These are phyloP conservation scores for Steatocranus sp. DNA, from an alignment of 2,797 vertebrate genomes.

Conservation along the genomic window DNA sequence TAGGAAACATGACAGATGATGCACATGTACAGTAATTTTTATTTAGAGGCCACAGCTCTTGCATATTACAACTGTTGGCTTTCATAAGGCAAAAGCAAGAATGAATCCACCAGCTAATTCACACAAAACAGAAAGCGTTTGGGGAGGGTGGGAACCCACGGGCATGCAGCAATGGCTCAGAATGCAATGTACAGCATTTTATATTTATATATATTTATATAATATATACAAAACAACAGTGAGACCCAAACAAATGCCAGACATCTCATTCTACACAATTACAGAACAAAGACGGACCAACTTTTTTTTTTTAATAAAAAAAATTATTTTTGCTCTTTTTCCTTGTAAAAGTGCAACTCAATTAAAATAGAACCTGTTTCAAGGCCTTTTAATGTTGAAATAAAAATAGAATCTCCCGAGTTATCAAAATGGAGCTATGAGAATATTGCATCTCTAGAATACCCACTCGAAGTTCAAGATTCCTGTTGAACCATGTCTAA, in stretches of 20 bases:
- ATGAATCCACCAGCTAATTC: slow-evolving; percentile 94
- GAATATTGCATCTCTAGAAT: slow-evolving; percentile 84
- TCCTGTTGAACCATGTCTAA: slow-evolving; percentile 60
- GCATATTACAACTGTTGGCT: slow-evolving; percentile 99
- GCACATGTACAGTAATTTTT: slow-evolving; percentile 95
- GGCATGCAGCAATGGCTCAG: slow-evolving; percentile 93
- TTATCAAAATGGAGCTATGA: slow-evolving; percentile 83
- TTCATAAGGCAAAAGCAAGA: slow-evolving; percentile 99
- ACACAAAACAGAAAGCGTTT: slow-evolving; percentile 89
- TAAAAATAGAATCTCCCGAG: slow-evolving; percentile 79
- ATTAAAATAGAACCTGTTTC: slow-evolving; percentile 79
- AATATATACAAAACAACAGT: slow-evolving; percentile 94
- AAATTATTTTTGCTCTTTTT: slow-evolving; percentile 66
- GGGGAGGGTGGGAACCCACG: slow-evolving; percentile 80
- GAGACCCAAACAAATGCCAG: slow-evolving; percentile 91
- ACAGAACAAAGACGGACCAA: slow-evolving; percentile 92
- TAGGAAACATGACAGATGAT: slow-evolving; percentile 46
- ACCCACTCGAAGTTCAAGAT: slow-evolving; percentile 71
- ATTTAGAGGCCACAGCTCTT: slow-evolving; percentile 99
- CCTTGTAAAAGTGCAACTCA: slow-evolving; percentile 81
- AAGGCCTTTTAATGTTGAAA: slow-evolving; percentile 77
- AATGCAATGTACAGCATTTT: slow-evolving; percentile 98
- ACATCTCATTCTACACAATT: slow-evolving; percentile 90
- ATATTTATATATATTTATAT: slow-evolving; percentile 79
- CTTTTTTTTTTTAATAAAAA: slow-evolving; percentile 74